Evolutionary conservation across 1,140 invertebrate species (phyloP).

Genomic region (Eriocheir sinensis): DNA sequence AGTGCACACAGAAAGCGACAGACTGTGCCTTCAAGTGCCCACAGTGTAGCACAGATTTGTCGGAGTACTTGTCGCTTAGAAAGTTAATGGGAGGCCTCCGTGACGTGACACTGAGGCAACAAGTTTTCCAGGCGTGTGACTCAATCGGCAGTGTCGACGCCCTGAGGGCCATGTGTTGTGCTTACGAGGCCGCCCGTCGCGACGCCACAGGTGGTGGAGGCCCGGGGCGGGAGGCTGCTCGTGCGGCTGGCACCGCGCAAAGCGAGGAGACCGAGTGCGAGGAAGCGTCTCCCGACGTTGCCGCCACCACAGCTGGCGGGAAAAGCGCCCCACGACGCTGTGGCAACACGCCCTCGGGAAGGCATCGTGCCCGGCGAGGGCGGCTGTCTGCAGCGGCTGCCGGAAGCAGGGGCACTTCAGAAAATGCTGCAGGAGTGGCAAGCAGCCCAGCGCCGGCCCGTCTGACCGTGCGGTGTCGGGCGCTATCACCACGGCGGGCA

Average conservation of each 20-base stretch:
- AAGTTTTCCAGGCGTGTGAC: too few species aligned
- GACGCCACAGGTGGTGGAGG: neutral
- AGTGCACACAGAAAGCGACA: too few species aligned
- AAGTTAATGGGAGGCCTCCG: too few species aligned
- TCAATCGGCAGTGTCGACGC: neutral
- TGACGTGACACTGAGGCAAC: too few species aligned
- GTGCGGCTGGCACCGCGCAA: neutral
- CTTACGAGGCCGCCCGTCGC: neutral
- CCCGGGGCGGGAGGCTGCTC: neutral
- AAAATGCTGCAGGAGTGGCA: neutral
- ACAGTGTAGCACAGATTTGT: neutral
- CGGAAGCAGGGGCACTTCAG: neutral
- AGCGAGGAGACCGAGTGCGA: too few species aligned
- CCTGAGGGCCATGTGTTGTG: neutral
- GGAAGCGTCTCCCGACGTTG: too few species aligned
- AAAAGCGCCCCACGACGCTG: too few species aligned
- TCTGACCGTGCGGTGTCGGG: neutral
- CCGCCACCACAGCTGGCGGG: too few species aligned
- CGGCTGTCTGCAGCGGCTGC: too few species aligned
- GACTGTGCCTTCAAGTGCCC: slow-evolving; percentile 8
- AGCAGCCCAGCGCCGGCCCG: neutral
- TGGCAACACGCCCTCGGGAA: too few species aligned
- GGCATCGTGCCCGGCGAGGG: too few species aligned
- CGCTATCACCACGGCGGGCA: neutral
- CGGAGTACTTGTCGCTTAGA: too few species aligned